These are phyloP conservation scores for Drosophila affinis DNA, from an alignment of 2,888 invertebrate genomes.

Conservation along the genomic window DNA sequence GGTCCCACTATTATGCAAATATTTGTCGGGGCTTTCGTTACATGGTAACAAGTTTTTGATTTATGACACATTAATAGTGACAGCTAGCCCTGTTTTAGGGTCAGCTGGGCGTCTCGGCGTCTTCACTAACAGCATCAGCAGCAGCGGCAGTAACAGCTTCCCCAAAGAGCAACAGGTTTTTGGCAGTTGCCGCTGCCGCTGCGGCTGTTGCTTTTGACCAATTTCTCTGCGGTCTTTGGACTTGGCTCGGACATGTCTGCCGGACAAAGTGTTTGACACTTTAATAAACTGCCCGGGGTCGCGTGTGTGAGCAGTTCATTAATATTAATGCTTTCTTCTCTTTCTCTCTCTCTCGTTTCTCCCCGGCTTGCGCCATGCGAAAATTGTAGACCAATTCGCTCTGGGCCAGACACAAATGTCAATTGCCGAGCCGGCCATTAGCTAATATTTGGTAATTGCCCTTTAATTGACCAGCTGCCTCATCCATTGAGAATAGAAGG, in stretches of 20 bases:
- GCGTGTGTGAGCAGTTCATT: conserved; percentile 66
- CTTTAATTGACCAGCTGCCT: conserved; percentile 57
- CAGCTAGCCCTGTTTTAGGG: conserved; percentile 52
- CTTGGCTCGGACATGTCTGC: conserved; percentile 44
- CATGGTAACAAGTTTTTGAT: conserved; percentile 71
- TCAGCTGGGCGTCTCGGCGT: conserved; percentile 35
- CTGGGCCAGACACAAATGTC: conserved; percentile 56
- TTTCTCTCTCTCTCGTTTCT: conserved; percentile 20
- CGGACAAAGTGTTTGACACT: conserved; percentile 70
- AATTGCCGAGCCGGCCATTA: conserved; percentile 48
- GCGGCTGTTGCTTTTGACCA: conserved; percentile 25
- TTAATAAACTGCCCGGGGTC: conserved; percentile 74
- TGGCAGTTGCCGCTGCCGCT: conserved; percentile 1
- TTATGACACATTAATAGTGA: conserved; percentile 74
- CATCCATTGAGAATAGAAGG: neutral
- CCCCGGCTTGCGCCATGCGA: conserved; percentile 50
- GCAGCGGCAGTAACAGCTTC: conserved; percentile 26
- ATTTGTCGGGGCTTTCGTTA: conserved; percentile 42
- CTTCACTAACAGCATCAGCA: conserved; percentile 16
- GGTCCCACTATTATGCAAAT: conserved; percentile 57
- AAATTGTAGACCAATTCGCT: conserved; percentile 57
- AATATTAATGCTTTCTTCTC: conserved; percentile 65
- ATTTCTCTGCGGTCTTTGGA: conserved; percentile 40
- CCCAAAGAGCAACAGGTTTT: conserved; percentile 65
- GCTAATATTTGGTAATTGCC: conserved; percentile 67